Conservation (phyloP, 2,888 invertebrate genomes). For the Xylophagus ater region DNA sequence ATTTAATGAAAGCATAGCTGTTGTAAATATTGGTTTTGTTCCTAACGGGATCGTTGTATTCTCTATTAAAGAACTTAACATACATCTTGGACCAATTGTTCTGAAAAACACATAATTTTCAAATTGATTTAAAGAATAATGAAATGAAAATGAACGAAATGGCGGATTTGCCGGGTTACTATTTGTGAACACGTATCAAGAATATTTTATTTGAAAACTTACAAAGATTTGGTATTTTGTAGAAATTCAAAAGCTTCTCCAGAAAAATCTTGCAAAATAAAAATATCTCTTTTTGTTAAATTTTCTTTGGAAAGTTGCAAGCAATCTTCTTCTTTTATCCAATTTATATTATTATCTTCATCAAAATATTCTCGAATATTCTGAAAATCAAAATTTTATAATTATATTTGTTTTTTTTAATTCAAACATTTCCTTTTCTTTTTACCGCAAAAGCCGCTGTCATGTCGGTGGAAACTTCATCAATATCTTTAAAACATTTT, state of each 20-base stretch:
- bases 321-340: constrained; percentile 54
- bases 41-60: constrained; percentile 63
- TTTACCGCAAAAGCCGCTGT: constrained; percentile 8
- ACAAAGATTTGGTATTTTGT: constrained; percentile 54
- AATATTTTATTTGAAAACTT: too few species aligned
- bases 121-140: too few species aligned
- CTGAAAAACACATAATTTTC: too few species aligned
- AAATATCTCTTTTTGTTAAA: constrained; percentile 55
- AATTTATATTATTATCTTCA: constrained; percentile 36
- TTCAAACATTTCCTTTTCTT: neutral
- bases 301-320: constrained; percentile 45
- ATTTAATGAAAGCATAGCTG: constrained; percentile 65
- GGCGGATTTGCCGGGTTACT: neutral
- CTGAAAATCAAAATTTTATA: neutral
- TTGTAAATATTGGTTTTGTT: constrained; percentile 63
- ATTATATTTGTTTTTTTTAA: neutral
- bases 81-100: constrained; percentile 71
- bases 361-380: constrained; percentile 27
- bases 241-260: constrained; percentile 59
- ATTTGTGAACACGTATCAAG: too few species aligned
- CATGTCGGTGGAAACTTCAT: constrained; percentile 13
- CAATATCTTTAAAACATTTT: constrained; percentile 6
- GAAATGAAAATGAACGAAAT: constrained; percentile 4
- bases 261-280: constrained; percentile 66
- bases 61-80: constrained; percentile 61